phyloP scores from a whole-genome alignment of 2,888 invertebrate species.

The Gonocerus acuteangulatus region DNA sequence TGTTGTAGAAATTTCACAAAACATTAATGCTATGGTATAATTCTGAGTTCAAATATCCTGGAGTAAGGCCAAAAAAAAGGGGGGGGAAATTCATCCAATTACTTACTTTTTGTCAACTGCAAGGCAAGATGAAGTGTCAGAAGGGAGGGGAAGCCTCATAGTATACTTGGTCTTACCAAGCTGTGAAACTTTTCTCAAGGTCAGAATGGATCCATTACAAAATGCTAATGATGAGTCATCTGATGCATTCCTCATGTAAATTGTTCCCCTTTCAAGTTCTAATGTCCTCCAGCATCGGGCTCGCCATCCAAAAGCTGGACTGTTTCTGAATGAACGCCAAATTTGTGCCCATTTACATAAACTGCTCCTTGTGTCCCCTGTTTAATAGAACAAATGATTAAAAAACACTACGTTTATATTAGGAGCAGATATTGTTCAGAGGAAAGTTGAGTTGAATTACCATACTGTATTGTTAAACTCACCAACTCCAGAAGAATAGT shows the following conservation, averaged over 20 bases:
- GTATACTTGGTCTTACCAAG: not conserved
- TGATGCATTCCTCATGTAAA: conserved; percentile 15
- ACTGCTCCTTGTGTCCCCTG: too few species aligned
- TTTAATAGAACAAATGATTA: too few species aligned
- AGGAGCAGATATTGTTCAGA: too few species aligned
- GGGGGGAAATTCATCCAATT: too few species aligned
- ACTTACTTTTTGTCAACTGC: conserved; percentile 12
- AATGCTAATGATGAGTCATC: conserved; percentile 10
- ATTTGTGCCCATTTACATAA: conserved; percentile 19
- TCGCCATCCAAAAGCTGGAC: conserved; percentile 8
- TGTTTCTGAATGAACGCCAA: conserved; percentile 5
- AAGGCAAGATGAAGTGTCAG: conserved; percentile 4
- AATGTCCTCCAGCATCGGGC: conserved; percentile 4
- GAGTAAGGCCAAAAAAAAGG: too few species aligned
- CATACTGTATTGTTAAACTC: too few species aligned
- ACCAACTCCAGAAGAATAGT: too few species aligned
- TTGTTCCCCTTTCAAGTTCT: conserved; percentile 1
- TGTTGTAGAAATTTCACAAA: too few species aligned
- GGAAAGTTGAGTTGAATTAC: too few species aligned
- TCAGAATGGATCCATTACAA: conserved; percentile 8
- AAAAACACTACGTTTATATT: too few species aligned
- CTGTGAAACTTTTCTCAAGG: conserved; percentile 2
- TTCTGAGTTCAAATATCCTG: too few species aligned
- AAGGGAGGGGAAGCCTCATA: conserved; percentile 5
- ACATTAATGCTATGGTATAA: too few species aligned